A percentile compares a stretch with the other conserved stretches of the same genome.
Conservation (phyloP, 2,113 vertebrate species). For the Perccottus glenii region DNA sequence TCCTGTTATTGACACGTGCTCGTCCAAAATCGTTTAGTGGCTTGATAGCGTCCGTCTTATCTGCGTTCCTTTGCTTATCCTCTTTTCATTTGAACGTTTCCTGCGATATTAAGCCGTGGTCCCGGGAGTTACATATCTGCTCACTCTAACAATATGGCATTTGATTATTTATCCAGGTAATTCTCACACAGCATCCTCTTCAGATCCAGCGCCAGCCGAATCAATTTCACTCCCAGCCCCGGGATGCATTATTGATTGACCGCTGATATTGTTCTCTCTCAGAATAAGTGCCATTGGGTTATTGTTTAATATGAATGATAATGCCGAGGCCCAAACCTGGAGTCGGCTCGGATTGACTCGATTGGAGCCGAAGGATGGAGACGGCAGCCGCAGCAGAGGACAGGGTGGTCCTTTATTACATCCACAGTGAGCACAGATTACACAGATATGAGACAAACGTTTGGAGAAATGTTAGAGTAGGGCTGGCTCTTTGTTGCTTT, state of each 20-base stretch:
- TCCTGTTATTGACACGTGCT: conserved; percentile 94
- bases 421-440: conserved; percentile 16
- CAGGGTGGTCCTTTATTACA: conserved; percentile 36
- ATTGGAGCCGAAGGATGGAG: conserved; percentile 85
- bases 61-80: conserved; percentile 94
- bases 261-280: conserved; percentile 92
- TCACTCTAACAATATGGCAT: conserved; percentile 84
- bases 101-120: conserved; percentile 93
- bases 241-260: conserved; percentile 97
- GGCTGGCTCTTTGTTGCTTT: conserved; percentile 14
- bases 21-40: conserved; percentile 95
- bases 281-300: conserved; percentile 95
- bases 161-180: conserved; percentile 96
- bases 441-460: conserved; percentile 6
- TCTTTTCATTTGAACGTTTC: conserved; percentile 90
- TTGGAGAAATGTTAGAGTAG: conserved; percentile 12
- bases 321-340: conserved; percentile 87
- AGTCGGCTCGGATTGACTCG: conserved; percentile 93
- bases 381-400: conserved; percentile 79
- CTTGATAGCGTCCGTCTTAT: conserved; percentile 95
- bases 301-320: conserved; percentile 98
- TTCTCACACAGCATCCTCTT: conserved; percentile 89
- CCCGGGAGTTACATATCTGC: conserved; percentile 94
- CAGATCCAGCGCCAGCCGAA: conserved; percentile 93
- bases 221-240: conserved; percentile 93